Evolutionary conservation across 2,888 invertebrate genomes (phyloP).

Genomic region (Dicyrtomina minuta): DNA sequence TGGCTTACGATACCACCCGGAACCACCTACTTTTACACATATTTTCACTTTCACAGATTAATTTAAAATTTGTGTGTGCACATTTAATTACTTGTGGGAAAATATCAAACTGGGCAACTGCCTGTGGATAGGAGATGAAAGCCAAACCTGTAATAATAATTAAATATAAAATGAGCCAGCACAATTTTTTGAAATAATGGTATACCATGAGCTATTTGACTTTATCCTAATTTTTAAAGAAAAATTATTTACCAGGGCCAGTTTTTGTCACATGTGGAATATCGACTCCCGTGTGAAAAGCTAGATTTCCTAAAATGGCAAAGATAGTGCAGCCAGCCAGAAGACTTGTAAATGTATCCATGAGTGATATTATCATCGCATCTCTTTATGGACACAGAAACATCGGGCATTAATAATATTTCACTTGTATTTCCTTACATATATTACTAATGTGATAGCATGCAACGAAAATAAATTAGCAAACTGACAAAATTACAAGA

Average conservation of each 20-base stretch:
- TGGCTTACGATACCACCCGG: too few relatives aligned
- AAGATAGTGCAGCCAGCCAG: slow-evolving; percentile 76
- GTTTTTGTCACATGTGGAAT: slow-evolving; percentile 68
- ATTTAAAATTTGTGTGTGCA: too few relatives aligned
- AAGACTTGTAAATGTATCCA: slow-evolving; percentile 80
- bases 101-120: slow-evolving; percentile 61
- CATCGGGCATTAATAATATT: not conserved
- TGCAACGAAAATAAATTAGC: not conserved
- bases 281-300: slow-evolving; percentile 62
- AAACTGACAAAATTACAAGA: not conserved
- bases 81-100: slow-evolving; percentile 39
- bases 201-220: too few relatives aligned
- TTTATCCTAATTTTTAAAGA: too few relatives aligned
- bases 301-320: slow-evolving; percentile 71
- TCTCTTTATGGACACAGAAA: slow-evolving; percentile 65
- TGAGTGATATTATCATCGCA: slow-evolving; percentile 59
- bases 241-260: slow-evolving; percentile 64
- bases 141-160: slow-evolving; percentile 61
- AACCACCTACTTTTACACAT: too few relatives aligned
- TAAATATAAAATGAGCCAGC: not conserved
- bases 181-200: not conserved
- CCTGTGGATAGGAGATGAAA: slow-evolving; percentile 82
- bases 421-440: not conserved
- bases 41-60: too few relatives aligned
- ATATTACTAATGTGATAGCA: too few relatives aligned